phyloP scores from a whole-genome alignment of 2,797 vertebrate species.

The Okamejei kenojei region DNA sequence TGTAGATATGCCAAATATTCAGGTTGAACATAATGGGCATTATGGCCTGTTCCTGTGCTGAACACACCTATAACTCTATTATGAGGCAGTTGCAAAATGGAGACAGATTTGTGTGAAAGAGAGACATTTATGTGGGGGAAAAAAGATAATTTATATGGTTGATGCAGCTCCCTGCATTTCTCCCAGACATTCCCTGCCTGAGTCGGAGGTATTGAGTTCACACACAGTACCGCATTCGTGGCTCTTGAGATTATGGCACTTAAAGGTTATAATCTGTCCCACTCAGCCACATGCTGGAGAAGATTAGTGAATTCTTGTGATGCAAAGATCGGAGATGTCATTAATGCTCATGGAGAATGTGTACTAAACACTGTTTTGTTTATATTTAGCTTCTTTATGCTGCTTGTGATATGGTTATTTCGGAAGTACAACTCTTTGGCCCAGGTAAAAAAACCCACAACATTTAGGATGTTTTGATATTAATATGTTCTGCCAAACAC shows the following conservation, averaged over 20 bases:
- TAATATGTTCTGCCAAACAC: not conserved
- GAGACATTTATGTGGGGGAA: too few relatives aligned
- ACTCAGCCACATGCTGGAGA: not conserved
- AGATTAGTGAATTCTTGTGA: not conserved
- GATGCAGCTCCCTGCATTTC: too few relatives aligned
- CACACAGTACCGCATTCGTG: not conserved
- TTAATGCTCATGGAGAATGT: not conserved
- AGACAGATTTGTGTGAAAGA: too few relatives aligned
- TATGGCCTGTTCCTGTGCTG: too few relatives aligned
- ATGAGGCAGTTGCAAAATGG: too few relatives aligned
- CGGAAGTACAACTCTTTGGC: constrained; percentile 74
- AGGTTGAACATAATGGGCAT: too few relatives aligned
- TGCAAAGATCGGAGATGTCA: not conserved
- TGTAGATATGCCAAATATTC: too few relatives aligned
- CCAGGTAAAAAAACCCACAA: constrained; percentile 59
- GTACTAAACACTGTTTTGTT: not conserved
- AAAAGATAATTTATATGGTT: too few relatives aligned
- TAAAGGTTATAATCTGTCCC: not conserved
- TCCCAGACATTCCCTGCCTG: not conserved
- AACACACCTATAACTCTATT: too few relatives aligned
- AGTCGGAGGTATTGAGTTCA: not conserved
- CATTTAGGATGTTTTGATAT: not conserved
- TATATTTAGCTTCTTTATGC: constrained; percentile 70
- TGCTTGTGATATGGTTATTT: constrained; percentile 74
- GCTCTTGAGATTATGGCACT: not conserved